A percentile compares a stretch with the other conserved stretches of the same genome.
phyloP scores from a whole-genome alignment of 2,888 invertebrate genomes.

The Coenonympha glycerion region DNA sequence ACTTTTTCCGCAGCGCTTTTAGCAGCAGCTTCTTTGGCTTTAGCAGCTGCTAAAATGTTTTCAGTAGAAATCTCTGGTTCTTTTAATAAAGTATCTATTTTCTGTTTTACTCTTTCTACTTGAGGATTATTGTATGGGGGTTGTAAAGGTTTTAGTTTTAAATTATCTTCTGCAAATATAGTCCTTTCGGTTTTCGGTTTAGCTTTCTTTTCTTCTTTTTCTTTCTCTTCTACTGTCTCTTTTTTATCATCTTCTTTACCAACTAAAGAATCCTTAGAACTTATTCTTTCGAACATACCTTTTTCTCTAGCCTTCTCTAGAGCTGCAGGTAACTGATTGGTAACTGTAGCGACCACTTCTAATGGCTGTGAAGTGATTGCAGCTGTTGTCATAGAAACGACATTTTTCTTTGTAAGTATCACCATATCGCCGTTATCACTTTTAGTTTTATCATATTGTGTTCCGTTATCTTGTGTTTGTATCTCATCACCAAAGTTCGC shows the following conservation, averaged over 20 bases:
- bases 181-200: conserved; percentile 41
- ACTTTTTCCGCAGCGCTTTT: conserved; percentile 47
- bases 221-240: conserved; percentile 32
- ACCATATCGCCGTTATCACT: conserved; percentile 62
- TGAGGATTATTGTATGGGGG: conserved; percentile 70
- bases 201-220: conserved; percentile 49
- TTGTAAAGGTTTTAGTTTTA: conserved; percentile 59
- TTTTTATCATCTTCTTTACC: conserved; percentile 50
- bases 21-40: conserved; percentile 41
- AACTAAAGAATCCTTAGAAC: conserved; percentile 66
- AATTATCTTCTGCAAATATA: conserved; percentile 51
- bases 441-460: conserved; percentile 66
- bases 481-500: conserved; percentile 41
- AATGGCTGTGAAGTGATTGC: conserved; percentile 75
- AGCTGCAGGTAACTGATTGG: conserved; percentile 68
- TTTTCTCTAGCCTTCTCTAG: conserved; percentile 72
- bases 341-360: conserved; percentile 73
- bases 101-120: conserved; percentile 66
- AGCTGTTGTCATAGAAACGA: conserved; percentile 76
- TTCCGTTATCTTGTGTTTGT: conserved; percentile 62
- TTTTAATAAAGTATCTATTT: conserved; percentile 67
- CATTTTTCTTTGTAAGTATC: conserved; percentile 66
- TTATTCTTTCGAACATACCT: conserved; percentile 63
- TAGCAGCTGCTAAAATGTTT: conserved; percentile 51
- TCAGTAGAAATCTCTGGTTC: conserved; percentile 68